Conservation (phyloP, 2,888 invertebrate species). For the Podabrus alpinus region DNA sequence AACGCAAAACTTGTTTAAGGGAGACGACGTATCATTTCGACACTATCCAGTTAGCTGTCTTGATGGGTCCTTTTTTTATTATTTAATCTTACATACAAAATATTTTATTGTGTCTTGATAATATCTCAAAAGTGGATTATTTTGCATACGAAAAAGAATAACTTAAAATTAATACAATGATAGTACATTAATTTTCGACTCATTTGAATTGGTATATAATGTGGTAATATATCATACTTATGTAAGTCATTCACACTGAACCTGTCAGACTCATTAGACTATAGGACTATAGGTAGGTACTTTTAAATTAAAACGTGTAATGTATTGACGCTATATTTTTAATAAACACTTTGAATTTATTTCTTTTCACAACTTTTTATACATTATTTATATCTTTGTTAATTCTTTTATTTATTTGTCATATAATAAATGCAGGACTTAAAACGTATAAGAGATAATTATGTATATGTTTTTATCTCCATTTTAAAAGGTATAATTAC, state of each 20-base stretch:
- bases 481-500: background rate
- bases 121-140: slow-evolving; percentile 2
- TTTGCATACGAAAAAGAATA: slow-evolving; percentile 13
- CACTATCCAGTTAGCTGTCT: background rate
- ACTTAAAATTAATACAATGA: slow-evolving; percentile 6
- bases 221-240: slow-evolving; percentile 15
- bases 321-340: slow-evolving; percentile 9
- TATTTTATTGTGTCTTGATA: slow-evolving; percentile 1
- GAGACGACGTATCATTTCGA: background rate
- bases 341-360: slow-evolving; percentile 11
- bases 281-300: slow-evolving; percentile 3
- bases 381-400: slow-evolving; percentile 1
- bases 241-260: slow-evolving; percentile 12
- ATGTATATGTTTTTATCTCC: background rate
- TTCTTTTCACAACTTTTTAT: slow-evolving; percentile 7
- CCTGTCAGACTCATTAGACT: slow-evolving; percentile 13
- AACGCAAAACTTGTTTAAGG: background rate
- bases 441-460: background rate
- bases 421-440: background rate
- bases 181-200: slow-evolving; percentile 14
- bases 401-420: slow-evolving; percentile 1
- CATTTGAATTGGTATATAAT: slow-evolving; percentile 14
- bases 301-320: slow-evolving; percentile 13
- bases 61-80: background rate
- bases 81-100: background rate